These are phyloP conservation scores for Trichomalopsis sarcophagae DNA, from an alignment of 1,140 invertebrate species.

Conservation along the genomic window DNA sequence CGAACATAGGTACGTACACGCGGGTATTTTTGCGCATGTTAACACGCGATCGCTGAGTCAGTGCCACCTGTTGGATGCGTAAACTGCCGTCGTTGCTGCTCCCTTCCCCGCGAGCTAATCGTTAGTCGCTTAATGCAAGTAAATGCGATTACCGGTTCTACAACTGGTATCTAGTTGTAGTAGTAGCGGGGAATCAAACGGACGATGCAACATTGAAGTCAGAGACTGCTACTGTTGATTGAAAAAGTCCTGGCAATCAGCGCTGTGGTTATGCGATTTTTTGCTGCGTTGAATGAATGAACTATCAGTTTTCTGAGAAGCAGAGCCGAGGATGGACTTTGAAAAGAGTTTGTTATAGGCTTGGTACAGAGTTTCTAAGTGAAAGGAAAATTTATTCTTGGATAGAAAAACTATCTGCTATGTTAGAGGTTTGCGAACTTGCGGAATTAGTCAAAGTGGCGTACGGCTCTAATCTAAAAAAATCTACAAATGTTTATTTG, in stretches of 20 bases:
- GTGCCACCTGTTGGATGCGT: slow-evolving; percentile 37
- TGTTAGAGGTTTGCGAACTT: no score
- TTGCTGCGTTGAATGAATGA: neutral
- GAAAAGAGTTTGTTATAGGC: no score
- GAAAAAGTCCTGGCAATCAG: slow-evolving; percentile 12
- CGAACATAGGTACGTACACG: neutral
- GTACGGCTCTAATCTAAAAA: no score
- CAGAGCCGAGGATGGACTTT: no score
- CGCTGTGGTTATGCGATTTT: neutral
- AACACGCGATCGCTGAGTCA: neutral
- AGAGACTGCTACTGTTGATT: neutral
- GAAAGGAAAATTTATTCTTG: no score
- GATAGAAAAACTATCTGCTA: no score
- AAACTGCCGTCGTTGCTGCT: neutral
- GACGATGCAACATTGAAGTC: neutral
- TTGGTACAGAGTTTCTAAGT: no score
- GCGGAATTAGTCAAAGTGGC: no score
- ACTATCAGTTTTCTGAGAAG: neutral
- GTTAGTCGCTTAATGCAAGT: neutral
- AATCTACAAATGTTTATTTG: no score
- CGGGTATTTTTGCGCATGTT: neutral
- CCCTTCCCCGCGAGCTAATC: neutral
- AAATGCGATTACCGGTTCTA: slow-evolving; percentile 38
- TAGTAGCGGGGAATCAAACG: neutral
- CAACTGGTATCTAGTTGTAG: neutral